These are phyloP conservation scores for Lasioglossum leucozonium DNA, from an alignment of 2,888 invertebrate genomes.

Conservation along the genomic window DNA sequence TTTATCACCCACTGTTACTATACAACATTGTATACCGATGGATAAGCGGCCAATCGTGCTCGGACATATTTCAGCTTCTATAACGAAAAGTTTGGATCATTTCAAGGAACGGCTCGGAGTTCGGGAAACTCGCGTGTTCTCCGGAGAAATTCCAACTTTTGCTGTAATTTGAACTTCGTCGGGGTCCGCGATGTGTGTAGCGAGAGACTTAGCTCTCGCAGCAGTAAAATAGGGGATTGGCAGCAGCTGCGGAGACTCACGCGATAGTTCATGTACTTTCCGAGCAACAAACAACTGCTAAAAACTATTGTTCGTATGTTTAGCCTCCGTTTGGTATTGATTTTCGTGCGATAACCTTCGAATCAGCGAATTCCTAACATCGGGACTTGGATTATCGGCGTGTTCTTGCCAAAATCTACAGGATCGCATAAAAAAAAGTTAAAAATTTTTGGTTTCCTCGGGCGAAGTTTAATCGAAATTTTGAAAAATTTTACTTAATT, in stretches of 20 bases:
- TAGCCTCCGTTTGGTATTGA: too few species aligned
- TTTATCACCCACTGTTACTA: not conserved
- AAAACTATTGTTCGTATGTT: not conserved
- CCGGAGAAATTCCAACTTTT: not conserved
- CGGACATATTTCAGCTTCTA: not conserved
- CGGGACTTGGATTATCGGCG: too few species aligned
- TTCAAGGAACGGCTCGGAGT: not conserved
- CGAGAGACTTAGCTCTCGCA: not conserved
- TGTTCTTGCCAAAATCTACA: too few species aligned
- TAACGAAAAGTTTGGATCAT: not conserved
- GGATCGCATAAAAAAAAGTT: too few species aligned
- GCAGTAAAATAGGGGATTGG: not conserved
- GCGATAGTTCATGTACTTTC: not conserved
- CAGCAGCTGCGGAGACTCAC: not conserved
- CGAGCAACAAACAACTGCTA: not conserved
- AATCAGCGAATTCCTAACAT: too few species aligned
- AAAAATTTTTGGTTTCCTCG: too few species aligned
- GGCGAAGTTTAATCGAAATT: too few species aligned
- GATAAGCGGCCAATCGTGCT: not conserved
- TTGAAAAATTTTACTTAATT: not conserved
- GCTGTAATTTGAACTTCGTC: not conserved
- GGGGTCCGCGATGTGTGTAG: not conserved
- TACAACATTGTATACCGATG: not conserved
- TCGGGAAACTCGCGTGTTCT: not conserved
- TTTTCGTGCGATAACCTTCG: too few species aligned